phyloP scores from a whole-genome alignment of 2,888 invertebrate genomes.

The Scaptodrosophila latifasciaeformis region DNA sequence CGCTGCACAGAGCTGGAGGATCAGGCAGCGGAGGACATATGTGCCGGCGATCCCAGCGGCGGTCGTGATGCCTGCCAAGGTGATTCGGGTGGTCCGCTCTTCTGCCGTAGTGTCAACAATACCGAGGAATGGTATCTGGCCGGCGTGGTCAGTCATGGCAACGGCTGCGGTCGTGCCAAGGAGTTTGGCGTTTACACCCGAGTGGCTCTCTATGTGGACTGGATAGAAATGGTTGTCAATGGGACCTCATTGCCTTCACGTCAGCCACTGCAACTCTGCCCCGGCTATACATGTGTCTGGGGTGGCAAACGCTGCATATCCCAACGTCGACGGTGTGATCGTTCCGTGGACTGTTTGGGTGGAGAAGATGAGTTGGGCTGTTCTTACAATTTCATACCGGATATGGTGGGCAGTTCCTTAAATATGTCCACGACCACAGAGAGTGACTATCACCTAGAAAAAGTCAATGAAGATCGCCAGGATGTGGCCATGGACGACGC shows the following conservation, averaged over 20 bases:
- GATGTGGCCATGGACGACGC: slow-evolving; percentile 36
- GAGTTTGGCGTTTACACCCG: slow-evolving; percentile 90
- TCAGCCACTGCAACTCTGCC: slow-evolving; percentile 81
- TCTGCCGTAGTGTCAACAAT: slow-evolving; percentile 83
- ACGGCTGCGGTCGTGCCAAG: slow-evolving; percentile 86
- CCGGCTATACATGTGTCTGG: slow-evolving; percentile 83
- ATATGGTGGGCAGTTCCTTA: slow-evolving; percentile 59
- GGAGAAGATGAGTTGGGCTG: slow-evolving; percentile 89
- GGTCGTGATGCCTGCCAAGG: slow-evolving; percentile 88
- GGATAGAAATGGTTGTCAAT: slow-evolving; percentile 78
- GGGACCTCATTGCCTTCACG: slow-evolving; percentile 72
- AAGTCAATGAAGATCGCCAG: slow-evolving; percentile 26
- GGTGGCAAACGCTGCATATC: slow-evolving; percentile 83
- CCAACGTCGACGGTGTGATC: slow-evolving; percentile 81
- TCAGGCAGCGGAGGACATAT: slow-evolving; percentile 81
- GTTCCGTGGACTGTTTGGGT: slow-evolving; percentile 83
- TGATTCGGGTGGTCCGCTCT: slow-evolving; percentile 86
- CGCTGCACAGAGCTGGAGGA: slow-evolving; percentile 82
- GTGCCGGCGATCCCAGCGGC: slow-evolving; percentile 84
- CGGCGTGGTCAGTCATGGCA: slow-evolving; percentile 90
- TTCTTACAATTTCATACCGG: slow-evolving; percentile 70
- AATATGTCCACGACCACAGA: slow-evolving; percentile 51
- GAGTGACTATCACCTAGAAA: slow-evolving; percentile 59
- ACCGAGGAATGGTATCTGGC: slow-evolving; percentile 86
- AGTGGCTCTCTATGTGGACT: slow-evolving; percentile 83